These are phyloP conservation scores for Poliocrania exsul DNA, from an alignment of 2,797 vertebrate genomes.

Conservation along the genomic window DNA sequence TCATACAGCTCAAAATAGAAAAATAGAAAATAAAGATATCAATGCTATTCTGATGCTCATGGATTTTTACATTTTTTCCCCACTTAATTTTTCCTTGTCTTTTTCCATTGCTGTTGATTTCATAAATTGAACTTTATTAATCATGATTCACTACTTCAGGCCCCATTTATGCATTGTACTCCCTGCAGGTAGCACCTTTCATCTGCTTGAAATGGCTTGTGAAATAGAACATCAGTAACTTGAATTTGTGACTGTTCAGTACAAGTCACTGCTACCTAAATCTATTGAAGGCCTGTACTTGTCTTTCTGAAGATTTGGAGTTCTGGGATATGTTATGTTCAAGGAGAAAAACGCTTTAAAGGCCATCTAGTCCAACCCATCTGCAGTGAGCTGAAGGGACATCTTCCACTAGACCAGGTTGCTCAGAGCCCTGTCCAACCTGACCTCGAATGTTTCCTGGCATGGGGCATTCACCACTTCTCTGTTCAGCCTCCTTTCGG, in stretches of 20 bases:
- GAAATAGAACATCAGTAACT: background rate
- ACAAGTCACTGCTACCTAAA: background rate
- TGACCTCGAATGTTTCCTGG: background rate
- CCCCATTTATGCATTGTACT: background rate
- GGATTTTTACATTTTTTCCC: background rate
- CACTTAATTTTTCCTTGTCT: background rate
- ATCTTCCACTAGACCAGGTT: background rate
- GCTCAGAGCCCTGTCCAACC: background rate
- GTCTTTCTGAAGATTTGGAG: background rate
- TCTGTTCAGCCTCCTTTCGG: fast-evolving
- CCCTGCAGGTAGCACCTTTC: background rate
- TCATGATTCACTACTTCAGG: background rate
- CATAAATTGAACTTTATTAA: background rate
- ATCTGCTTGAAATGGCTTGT: background rate
- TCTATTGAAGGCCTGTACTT: background rate
- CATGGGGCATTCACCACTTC: background rate
- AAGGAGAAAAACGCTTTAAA: background rate
- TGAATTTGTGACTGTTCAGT: background rate
- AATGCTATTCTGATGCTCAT: background rate
- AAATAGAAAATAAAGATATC: background rate
- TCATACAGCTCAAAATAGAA: background rate
- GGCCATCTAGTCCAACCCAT: too few species aligned
- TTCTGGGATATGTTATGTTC: background rate
- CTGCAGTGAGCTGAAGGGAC: background rate
- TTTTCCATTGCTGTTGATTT: background rate